Conservation (phyloP, 2,888 invertebrate genomes). For the Leucophenga maculata region DNA sequence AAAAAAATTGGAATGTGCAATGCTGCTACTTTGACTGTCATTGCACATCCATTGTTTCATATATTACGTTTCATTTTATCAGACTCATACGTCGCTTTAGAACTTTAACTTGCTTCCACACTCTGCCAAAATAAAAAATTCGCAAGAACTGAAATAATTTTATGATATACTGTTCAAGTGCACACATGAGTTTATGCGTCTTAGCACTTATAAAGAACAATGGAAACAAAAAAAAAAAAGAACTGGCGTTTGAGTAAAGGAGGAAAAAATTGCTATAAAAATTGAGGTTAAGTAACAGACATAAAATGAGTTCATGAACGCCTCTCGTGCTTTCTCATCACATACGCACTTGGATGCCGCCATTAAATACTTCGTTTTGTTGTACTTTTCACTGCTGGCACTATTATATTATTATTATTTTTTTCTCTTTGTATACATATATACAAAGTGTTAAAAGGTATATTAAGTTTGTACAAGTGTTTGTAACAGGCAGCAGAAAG, state of each 20-base stretch:
- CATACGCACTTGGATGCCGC: slow-evolving; percentile 12
- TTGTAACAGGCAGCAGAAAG: too few relatives aligned
- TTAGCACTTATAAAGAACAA: slow-evolving; percentile 1
- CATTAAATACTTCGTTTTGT: not conserved
- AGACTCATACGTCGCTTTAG: too few relatives aligned
- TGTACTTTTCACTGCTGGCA: slow-evolving; percentile 12
- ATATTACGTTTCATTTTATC: too few relatives aligned
- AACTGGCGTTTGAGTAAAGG: not conserved
- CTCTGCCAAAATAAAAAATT: too few relatives aligned
- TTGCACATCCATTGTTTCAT: too few relatives aligned
- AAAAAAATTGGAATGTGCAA: too few relatives aligned
- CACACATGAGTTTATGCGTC: too few relatives aligned
- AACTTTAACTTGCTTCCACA: too few relatives aligned
- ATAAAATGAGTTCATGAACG: slow-evolving; percentile 33
- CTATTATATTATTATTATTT: not conserved
- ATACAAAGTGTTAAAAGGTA: too few relatives aligned
- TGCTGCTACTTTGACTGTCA: too few relatives aligned
- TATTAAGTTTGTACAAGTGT: too few relatives aligned
- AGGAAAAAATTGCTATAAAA: slow-evolving; percentile 25
- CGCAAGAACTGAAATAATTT: not conserved
- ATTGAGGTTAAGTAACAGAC: slow-evolving; percentile 34
- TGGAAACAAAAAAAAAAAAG: slow-evolving; percentile 2
- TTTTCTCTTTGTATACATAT: not conserved
- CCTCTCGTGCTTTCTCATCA: not conserved
- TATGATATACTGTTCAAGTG: too few relatives aligned